A percentile compares a stretch with the other conserved stretches of the same genome.
Conservation (phyloP, 2,888 invertebrate species). For the Conops quadrifasciatus region DNA sequence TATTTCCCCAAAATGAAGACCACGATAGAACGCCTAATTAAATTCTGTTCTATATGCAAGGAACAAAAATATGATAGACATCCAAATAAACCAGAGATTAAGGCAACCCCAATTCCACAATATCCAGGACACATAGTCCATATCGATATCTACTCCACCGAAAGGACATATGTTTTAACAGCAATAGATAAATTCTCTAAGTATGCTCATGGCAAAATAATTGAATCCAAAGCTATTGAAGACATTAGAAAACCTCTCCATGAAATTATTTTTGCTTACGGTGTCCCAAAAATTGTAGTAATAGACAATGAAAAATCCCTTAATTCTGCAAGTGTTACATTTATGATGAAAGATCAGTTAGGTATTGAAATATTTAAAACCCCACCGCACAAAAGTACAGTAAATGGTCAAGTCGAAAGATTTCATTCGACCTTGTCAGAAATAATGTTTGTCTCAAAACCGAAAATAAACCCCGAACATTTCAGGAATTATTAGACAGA, state of each 20-base stretch:
- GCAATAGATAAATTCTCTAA: slow-evolving; percentile 21
- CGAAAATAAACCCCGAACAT: not conserved
- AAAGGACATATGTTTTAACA: not conserved
- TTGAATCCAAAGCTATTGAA: slow-evolving; percentile 29
- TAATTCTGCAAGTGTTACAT: slow-evolving; percentile 24
- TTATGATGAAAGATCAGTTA: slow-evolving; percentile 28
- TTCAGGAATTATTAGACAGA: no score
- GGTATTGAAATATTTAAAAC: slow-evolving; percentile 30
- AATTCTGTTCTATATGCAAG: not conserved
- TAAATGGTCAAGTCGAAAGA: slow-evolving; percentile 15
- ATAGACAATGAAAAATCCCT: slow-evolving; percentile 37
- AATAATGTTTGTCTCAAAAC: slow-evolving; percentile 34
- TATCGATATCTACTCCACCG: not conserved
- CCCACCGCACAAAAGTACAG: slow-evolving; percentile 18
- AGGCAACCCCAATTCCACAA: slow-evolving; percentile 6
- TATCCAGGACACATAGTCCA: slow-evolving; percentile 4
- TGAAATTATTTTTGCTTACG: slow-evolving; percentile 29
- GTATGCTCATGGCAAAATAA: slow-evolving; percentile 22
- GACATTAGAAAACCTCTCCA: slow-evolving; percentile 27
- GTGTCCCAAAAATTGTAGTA: slow-evolving; percentile 18
- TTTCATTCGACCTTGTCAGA: slow-evolving; percentile 38
- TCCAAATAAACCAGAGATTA: not conserved
- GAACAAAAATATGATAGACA: slow-evolving; percentile 1
- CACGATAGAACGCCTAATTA: not conserved
- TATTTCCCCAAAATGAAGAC: slow-evolving; percentile 28